Evolutionary conservation across 2,113 vertebrate species (phyloP).

Genomic region (Siphamia tubifer): DNA sequence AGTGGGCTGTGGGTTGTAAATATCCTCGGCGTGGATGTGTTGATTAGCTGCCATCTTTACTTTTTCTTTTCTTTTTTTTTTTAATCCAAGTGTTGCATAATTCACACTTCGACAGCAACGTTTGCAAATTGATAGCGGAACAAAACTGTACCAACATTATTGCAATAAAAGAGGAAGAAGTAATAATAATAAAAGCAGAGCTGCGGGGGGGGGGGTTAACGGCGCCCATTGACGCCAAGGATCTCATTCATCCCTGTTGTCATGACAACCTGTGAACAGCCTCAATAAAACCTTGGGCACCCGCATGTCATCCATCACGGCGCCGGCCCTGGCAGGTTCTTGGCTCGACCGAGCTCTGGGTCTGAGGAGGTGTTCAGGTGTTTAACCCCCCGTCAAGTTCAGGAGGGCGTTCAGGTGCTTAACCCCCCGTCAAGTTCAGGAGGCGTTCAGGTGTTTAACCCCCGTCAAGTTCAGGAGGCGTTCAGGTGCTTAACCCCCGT

Average conservation of each 20-base stretch:
- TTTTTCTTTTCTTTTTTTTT: background rate
- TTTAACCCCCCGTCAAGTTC: too few relatives aligned
- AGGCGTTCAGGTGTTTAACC: too few relatives aligned
- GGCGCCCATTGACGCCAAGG: constrained; percentile 31
- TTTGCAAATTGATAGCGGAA: constrained; percentile 57
- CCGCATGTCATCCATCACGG: constrained; percentile 56
- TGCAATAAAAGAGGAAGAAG: constrained; percentile 49
- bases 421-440: too few relatives aligned
- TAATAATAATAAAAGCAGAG: constrained; percentile 54
- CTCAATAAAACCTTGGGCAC: constrained; percentile 50
- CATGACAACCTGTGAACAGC: constrained; percentile 29
- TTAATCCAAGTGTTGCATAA: constrained; percentile 44
- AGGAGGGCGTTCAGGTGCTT: too few relatives aligned
- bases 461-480: too few relatives aligned
- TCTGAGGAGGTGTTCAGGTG: too few relatives aligned
- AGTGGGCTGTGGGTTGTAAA: constrained; percentile 46
- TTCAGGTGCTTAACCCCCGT: too few relatives aligned
- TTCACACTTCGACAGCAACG: constrained; percentile 57
- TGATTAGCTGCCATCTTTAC: constrained; percentile 35
- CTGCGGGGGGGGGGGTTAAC: constrained; percentile 16
- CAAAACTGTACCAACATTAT: constrained; percentile 50
- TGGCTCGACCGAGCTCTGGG: constrained; percentile 27
- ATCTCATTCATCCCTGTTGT: constrained; percentile 56
- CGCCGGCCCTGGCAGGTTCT: constrained; percentile 44
- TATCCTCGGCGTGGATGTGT: constrained; percentile 11